Percentiles rank a stretch among this genome's conserved stretches.
Conservation (phyloP, 2,113 vertebrate genomes). For the Struthio camelus region DNA sequence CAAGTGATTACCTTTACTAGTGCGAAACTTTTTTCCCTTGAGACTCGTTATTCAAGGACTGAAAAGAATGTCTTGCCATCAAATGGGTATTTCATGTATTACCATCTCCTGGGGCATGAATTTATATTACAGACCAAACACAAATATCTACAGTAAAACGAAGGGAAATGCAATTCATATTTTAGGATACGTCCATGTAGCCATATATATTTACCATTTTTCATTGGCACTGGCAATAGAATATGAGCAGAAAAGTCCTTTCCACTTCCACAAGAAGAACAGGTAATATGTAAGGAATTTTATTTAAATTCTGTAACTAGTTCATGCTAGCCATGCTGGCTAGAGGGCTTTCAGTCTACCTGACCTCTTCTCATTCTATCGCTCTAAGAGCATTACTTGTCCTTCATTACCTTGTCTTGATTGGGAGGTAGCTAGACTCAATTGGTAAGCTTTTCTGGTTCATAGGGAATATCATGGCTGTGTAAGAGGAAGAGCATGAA, state of each 20-base stretch:
- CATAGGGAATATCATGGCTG: background rate
- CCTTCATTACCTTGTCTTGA: background rate
- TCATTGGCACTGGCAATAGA: background rate
- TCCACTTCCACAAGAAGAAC: background rate
- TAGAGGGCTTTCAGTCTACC: background rate
- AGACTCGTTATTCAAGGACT: slow-evolving; percentile 64
- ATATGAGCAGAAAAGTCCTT: background rate
- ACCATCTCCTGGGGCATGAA: slow-evolving; percentile 50
- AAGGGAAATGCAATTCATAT: background rate
- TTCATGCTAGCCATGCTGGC: background rate
- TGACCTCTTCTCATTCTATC: background rate
- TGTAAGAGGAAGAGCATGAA: background rate
- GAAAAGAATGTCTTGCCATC: slow-evolving; percentile 53
- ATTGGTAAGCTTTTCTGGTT: background rate
- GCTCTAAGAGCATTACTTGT: background rate
- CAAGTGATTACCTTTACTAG: background rate
- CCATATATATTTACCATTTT: background rate
- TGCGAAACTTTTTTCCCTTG: background rate
- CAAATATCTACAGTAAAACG: slow-evolving; percentile 35
- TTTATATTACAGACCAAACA: slow-evolving; percentile 63
- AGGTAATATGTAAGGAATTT: background rate
- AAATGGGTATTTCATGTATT: slow-evolving; percentile 56
- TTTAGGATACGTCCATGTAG: slow-evolving; percentile 7
- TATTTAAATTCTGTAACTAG: background rate
- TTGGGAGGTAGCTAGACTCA: background rate